phyloP scores from a whole-genome alignment of 2,797 vertebrate genomes.

The Triplophysa yarkandensis region DNA sequence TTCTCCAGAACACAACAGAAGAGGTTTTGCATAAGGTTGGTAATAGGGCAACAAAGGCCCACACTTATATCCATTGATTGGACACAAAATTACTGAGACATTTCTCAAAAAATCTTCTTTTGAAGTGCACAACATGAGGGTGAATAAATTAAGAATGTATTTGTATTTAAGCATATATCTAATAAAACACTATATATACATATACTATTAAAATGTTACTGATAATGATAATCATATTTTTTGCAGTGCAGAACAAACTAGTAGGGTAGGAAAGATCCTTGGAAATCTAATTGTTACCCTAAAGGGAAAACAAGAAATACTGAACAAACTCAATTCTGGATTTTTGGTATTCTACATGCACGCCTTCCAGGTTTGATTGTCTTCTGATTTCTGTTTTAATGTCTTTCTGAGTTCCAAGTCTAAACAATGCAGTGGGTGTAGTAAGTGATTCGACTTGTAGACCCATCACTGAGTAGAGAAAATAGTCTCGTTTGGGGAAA shows the following conservation, averaged over 20 bases:
- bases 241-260: slow-evolving; percentile 5
- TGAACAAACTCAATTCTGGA: not conserved
- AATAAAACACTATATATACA: not conserved
- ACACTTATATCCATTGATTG: too few relatives aligned
- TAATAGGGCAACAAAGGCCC: too few relatives aligned
- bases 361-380: not conserved
- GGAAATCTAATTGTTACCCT: not conserved
- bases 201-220: not conserved
- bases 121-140: too few relatives aligned
- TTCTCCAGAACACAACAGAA: too few relatives aligned
- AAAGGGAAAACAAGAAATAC: not conserved
- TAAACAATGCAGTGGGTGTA: not conserved
- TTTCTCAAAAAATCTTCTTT: too few relatives aligned
- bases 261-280: not conserved
- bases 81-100: too few relatives aligned
- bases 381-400: not conserved
- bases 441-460: slow-evolving; percentile 5
- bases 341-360: not conserved
- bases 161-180: too few relatives aligned
- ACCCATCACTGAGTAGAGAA: slow-evolving; percentile 3
- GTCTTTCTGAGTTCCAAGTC: not conserved
- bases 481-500: not conserved
- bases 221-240: not conserved
- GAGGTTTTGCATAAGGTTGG: too few relatives aligned
- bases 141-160: too few relatives aligned